A percentile compares a stretch with the other conserved stretches of the same genome.
Evolutionary conservation across 2,888 invertebrate species (phyloP).

Genomic region (Eupsilia transversa): DNA sequence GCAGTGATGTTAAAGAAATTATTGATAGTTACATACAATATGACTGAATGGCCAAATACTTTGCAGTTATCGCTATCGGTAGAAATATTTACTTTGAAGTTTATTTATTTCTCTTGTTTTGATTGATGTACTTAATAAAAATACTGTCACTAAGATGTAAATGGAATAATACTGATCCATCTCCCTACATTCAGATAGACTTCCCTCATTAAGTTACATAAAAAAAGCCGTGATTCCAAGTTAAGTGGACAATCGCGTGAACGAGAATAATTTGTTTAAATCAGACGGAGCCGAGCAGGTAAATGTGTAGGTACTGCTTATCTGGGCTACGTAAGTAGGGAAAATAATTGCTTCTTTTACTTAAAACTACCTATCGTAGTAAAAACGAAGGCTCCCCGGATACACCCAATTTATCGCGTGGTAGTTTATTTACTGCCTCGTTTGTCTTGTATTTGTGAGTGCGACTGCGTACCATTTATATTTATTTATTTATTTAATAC

Average conservation of each 20-base stretch:
- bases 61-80: too few species aligned
- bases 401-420: conserved; percentile 9
- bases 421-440: not conserved
- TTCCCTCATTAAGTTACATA: not conserved
- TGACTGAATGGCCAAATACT: too few species aligned
- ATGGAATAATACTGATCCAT: not conserved
- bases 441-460: too few species aligned
- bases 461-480: too few species aligned
- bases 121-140: too few species aligned
- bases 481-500: too few species aligned
- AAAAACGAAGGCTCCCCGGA: not conserved
- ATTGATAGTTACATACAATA: too few species aligned
- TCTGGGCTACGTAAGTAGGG: conserved; percentile 33
- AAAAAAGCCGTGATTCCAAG: conserved; percentile 17
- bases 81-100: too few species aligned
- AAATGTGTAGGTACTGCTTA: conserved; percentile 36
- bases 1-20: too few species aligned
- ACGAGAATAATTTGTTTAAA: conserved; percentile 34
- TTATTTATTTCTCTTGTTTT: too few species aligned
- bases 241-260: conserved; percentile 46
- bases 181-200: not conserved
- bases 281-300: conserved; percentile 30
- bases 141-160: too few species aligned
- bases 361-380: conserved; percentile 11
- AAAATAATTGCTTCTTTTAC: conserved; percentile 51